Evolutionary conservation across 1,140 invertebrate species (phyloP), one percentile per base, ranked within the genome.

Genomic region (Drosophila truncata): DNA sequence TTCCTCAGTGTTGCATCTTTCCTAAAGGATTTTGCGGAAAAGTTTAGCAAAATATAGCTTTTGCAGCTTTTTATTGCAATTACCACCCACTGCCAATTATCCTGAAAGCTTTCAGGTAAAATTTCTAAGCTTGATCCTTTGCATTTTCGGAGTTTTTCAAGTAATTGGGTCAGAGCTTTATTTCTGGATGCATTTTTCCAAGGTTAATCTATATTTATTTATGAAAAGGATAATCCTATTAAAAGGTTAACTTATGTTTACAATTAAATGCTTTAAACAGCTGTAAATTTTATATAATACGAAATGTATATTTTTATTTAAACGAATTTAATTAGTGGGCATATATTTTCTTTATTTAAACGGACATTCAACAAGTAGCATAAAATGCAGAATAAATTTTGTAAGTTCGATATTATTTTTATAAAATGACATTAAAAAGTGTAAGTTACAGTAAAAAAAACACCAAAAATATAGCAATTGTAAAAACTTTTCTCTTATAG

Each of bases 1-100:
- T 63, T 49, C 16, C 23, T 1, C 63, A 63, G 77, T 50, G 70
- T 75, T 80, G 77, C 77, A 80, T 70, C 66, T 44, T 70, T 75
- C n/a, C 27, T 61, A 31, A 66, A 50, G 61, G 31, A 41, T n/a
- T n/a, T n/a, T 37, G 18, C 25, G 10, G 33, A 20, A 52, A 66
- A 52, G 39, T 64, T 79, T 57, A 5, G 13, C n/a, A 54, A 37
- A n/a, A 1, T 0, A 3, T 13, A 80, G 77, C 62, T 79, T 79
- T 18, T 0, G 2, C 8, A 41, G 58, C 50, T 39, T 62, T 50
- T 11, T 13, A 10, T 31, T 11, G n/a, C 13, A 44, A 29, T 37
- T 16, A 44, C 16, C 33, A 7, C 20, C 16, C 33, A 7, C 20
- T 62, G 57, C 20, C n/a, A 9, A 13, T 25, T 29, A 65, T 55